These are phyloP conservation scores for Agapetus fuscipes DNA, from an alignment of 2,888 invertebrate genomes.

Conservation along the genomic window DNA sequence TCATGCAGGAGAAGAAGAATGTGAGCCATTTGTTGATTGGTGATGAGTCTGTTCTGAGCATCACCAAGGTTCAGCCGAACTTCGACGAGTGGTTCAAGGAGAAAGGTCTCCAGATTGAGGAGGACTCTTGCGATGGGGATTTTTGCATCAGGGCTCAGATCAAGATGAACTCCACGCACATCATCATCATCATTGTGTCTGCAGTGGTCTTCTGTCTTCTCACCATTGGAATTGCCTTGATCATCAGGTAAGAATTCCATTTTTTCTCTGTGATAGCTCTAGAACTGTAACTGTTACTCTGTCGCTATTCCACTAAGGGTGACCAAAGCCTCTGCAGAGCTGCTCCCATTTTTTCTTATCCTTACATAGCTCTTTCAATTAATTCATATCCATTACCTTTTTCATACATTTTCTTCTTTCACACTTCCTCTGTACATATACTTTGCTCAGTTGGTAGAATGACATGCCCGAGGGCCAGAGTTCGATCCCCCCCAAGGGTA, in stretches of 20 bases:
- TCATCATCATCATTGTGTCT: constrained; percentile 31
- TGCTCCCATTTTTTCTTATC: no score
- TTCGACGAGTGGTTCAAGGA: constrained; percentile 39
- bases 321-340: no score
- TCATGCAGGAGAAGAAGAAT: constrained; percentile 17
- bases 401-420: no score
- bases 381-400: no score
- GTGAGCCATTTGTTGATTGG: constrained; percentile 27
- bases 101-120: constrained; percentile 34
- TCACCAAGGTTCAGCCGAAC: constrained; percentile 26
- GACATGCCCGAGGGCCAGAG: no score
- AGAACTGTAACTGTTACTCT: no score
- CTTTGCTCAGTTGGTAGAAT: no score
- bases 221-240: constrained; percentile 27
- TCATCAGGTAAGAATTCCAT: constrained; percentile 29
- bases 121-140: constrained; percentile 33
- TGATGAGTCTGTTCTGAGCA: constrained; percentile 26
- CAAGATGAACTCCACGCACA: constrained; percentile 30
- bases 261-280: no score
- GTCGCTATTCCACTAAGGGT: no score
- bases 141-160: constrained; percentile 26
- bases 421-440: no score
- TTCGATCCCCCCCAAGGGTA: no score
- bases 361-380: no score
- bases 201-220: constrained; percentile 30